Conservation (phyloP, 2,888 invertebrate genomes). For the Liodrosophila aerea region DNA sequence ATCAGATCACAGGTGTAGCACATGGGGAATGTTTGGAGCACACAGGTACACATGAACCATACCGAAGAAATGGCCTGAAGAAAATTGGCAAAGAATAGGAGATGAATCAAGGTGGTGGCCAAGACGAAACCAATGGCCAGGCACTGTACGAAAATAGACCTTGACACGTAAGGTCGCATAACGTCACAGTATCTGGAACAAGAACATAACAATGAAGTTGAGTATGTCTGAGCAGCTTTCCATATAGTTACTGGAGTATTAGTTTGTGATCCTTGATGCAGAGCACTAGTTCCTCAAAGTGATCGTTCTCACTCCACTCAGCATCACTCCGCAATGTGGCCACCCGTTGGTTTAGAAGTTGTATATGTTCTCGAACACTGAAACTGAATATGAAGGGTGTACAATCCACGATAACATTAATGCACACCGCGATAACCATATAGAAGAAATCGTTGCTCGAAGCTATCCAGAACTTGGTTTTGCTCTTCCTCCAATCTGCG, state of each 20-base stretch:
- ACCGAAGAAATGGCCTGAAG: conserved; percentile 12
- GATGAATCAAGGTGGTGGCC: conserved; percentile 26
- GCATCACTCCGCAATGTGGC: conserved; percentile 3
- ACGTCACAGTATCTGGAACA: too few species aligned
- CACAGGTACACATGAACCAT: conserved; percentile 12
- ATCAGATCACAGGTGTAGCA: conserved; percentile 36
- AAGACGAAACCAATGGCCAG: conserved; percentile 25
- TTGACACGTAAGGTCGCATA: conserved; percentile 38
- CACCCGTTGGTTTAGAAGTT: conserved; percentile 19
- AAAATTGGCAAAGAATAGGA: conserved; percentile 27
- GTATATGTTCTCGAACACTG: conserved; percentile 28
- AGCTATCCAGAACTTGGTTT: conserved; percentile 12
- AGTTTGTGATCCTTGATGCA: conserved; percentile 37
- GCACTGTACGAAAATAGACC: conserved; percentile 32
- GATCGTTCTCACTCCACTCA: neutral
- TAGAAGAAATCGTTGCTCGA: conserved; percentile 11
- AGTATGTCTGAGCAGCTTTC: too few species aligned
- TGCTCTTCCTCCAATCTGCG: conserved; percentile 25
- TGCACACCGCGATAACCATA: conserved; percentile 1
- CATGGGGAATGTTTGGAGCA: conserved; percentile 36
- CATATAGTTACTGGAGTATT: conserved; percentile 34
- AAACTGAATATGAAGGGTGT: conserved; percentile 25
- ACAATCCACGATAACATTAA: conserved; percentile 14
- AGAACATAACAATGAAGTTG: too few species aligned
- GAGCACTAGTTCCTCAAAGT: conserved; percentile 28